phyloP scores from a whole-genome alignment of 1,140 invertebrate species.

The Drosophila neocordata region DNA sequence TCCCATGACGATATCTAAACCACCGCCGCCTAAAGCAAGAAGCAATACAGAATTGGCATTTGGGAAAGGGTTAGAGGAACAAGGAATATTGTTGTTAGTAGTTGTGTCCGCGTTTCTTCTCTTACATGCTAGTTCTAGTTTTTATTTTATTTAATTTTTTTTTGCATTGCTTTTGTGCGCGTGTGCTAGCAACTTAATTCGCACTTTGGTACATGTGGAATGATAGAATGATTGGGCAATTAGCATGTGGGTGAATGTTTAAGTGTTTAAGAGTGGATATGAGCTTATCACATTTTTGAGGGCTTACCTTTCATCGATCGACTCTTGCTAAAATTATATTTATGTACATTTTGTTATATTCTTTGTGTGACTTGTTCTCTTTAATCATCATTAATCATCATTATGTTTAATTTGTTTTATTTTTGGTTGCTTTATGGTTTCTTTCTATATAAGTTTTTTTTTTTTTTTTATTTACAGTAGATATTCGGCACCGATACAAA shows the following conservation, averaged over 20 bases:
- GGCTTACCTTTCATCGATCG: slow-evolving; percentile 55
- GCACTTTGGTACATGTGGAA: slow-evolving; percentile 39
- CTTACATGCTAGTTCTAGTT: slow-evolving; percentile 25
- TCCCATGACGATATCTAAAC: slow-evolving; percentile 70
- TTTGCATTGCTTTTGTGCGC: slow-evolving; percentile 66
- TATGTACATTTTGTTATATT: slow-evolving; percentile 46
- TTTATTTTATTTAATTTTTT: slow-evolving; percentile 10
- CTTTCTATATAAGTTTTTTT: slow-evolving; percentile 32
- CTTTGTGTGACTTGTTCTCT: slow-evolving; percentile 24
- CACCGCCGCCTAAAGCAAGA: slow-evolving; percentile 51
- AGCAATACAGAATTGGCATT: slow-evolving; percentile 5
- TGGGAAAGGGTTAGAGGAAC: not conserved
- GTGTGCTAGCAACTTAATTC: slow-evolving; percentile 76
- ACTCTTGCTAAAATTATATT: slow-evolving; percentile 35
- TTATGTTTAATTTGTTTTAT: slow-evolving; percentile 29
- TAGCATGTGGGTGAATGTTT: not conserved
- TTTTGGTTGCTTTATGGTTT: slow-evolving; percentile 27
- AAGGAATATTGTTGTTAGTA: slow-evolving; percentile 16
- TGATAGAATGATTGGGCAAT: slow-evolving; percentile 19
- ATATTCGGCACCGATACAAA: slow-evolving; percentile 83
- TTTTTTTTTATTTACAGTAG: slow-evolving; percentile 77
- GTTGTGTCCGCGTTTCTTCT: slow-evolving; percentile 4
- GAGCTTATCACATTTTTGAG: slow-evolving; percentile 24
- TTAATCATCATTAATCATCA: not conserved
- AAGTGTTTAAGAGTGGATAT: not conserved